A percentile compares a stretch with the other conserved stretches of the same genome.
Evolutionary conservation across 2,888 invertebrate genomes (phyloP).

Genomic region (Entomobrya multifasciata): DNA sequence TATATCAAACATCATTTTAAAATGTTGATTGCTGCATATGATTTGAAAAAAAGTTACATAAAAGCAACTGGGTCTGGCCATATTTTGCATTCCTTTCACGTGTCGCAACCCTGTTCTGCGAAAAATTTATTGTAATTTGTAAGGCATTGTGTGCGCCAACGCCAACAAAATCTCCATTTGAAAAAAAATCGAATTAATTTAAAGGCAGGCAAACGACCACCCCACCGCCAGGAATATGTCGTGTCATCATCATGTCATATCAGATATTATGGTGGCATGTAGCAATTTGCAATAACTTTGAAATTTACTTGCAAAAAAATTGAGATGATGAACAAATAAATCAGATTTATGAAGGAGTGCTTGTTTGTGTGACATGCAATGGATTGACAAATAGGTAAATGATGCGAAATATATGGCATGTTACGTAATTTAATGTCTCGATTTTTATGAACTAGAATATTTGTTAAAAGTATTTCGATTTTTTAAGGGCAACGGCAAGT

Average conservation of each 20-base stretch:
- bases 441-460: slow-evolving; percentile 67
- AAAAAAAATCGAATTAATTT: slow-evolving; percentile 38
- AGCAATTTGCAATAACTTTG: slow-evolving; percentile 60
- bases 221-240: slow-evolving; percentile 50
- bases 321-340: slow-evolving; percentile 60
- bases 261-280: slow-evolving; percentile 19
- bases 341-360: slow-evolving; percentile 71
- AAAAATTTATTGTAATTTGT: slow-evolving; percentile 47
- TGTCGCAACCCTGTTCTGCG: slow-evolving; percentile 12
- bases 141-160: slow-evolving; percentile 1
- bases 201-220: slow-evolving; percentile 14
- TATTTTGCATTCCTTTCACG: slow-evolving; percentile 17
- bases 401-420: slow-evolving; percentile 40
- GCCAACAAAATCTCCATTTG: neutral
- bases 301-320: slow-evolving; percentile 59
- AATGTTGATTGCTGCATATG: slow-evolving; percentile 16
- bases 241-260: slow-evolving; percentile 60
- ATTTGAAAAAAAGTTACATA: slow-evolving; percentile 14
- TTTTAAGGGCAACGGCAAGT: slow-evolving; percentile 36
- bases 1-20: too few relatives aligned
- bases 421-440: slow-evolving; percentile 41
- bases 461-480: neutral
- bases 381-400: slow-evolving; percentile 52
- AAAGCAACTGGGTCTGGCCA: slow-evolving; percentile 34
- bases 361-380: slow-evolving; percentile 60